A percentile compares a stretch with the other conserved stretches of the same genome.
phyloP scores from a whole-genome alignment of 2,888 invertebrate species.

The Lycaena phlaeas region DNA sequence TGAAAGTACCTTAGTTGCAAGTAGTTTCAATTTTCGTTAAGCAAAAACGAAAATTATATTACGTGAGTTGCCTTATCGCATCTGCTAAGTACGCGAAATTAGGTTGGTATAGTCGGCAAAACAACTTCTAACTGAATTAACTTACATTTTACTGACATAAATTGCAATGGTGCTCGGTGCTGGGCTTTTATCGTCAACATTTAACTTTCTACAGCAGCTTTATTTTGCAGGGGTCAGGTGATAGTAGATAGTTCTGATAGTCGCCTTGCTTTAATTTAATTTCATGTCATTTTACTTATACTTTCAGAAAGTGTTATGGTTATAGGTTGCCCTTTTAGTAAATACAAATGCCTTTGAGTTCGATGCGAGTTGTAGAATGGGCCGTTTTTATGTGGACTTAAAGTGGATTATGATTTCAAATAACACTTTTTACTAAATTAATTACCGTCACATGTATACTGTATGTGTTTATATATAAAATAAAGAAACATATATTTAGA shows the following conservation, averaged over 20 bases:
- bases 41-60: slow-evolving; percentile 8
- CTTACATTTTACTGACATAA: slow-evolving; percentile 18
- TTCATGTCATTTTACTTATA: neutral
- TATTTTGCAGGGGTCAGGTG: slow-evolving; percentile 1
- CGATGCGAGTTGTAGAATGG: no score
- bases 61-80: slow-evolving; percentile 7
- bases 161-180: slow-evolving; percentile 15
- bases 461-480: no score
- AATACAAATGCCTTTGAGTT: no score
- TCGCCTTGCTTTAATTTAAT: neutral
- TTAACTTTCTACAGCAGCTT: slow-evolving; percentile 14
- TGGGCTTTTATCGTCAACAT: slow-evolving; percentile 16
- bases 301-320: no score
- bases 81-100: slow-evolving; percentile 9
- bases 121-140: slow-evolving; percentile 18
- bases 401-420: no score
- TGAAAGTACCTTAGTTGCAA: neutral
- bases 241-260: slow-evolving; percentile 3
- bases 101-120: slow-evolving; percentile 14
- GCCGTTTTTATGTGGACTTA: no score
- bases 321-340: no score
- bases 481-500: no score
- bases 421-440: no score
- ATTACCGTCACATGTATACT: no score
- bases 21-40: slow-evolving; percentile 11